Evolutionary conservation across 1,140 invertebrate genomes (phyloP), one percentile per base, ranked within the genome.

Genomic region (Monochamus saltuarius): DNA sequence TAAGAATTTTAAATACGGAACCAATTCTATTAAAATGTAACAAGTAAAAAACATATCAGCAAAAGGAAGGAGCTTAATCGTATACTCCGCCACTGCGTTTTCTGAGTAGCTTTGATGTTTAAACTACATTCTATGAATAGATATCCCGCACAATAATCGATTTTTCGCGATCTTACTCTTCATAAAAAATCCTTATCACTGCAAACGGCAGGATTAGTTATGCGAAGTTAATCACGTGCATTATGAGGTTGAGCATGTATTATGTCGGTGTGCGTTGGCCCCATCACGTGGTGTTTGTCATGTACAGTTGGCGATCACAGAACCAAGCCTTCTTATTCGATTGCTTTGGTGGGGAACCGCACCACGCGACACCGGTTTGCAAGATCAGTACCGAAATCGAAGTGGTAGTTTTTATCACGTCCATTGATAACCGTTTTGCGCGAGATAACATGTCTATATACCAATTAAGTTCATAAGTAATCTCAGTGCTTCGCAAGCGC

Each of bases 191-290:
- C 39, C 7, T n/a, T 16, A 42, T 13, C 16, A n/a, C 16, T 16
- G 4, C n/a, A 4, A n/a, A 7, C 2, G 39, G n/a, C n/a, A n/a
- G n/a, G n/a, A n/a, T n/a, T n/a, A n/a, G 7, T 42, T 16, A 42
- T 42, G 16, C 39, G 39, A 13, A 42, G 39, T 16, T 42, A 42
- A 42, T 42, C 39, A 42, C 39, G 39, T 42, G 39, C 39, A 17
- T n/a, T 42, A 17, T 42, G n/a, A 42, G 7, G 39, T 42, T 42
- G n/a, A 13, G 4, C 39, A 13, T 42, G 39, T 16, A 42, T 16
- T 2, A 17, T n/a, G 7, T n/a, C 16, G 39, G n/a, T 16, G 39
- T 16, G 39, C n/a, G 16, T 42, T 42, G n/a, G 39, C n/a, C n/a
- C 16, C n/a, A 17, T 42, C 39, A 42, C 39, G 39, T 42, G 39